A percentile compares a stretch with the other conserved stretches of the same genome.
phyloP scores from a whole-genome alignment of 2,113 vertebrate species.

The Bungarus multicinctus region DNA sequence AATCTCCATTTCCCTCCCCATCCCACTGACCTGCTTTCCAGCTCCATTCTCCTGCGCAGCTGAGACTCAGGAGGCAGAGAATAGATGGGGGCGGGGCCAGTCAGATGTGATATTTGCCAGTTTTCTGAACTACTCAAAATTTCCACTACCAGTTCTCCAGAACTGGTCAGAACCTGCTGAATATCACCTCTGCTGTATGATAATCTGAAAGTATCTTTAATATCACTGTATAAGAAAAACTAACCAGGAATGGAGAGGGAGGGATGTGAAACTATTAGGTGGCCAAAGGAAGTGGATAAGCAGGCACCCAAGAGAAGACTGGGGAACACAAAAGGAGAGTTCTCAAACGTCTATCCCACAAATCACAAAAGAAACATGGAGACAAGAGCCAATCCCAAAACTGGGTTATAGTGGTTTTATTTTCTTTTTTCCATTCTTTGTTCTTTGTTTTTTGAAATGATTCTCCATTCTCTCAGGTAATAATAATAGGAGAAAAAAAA shows the following conservation, averaged over 20 bases:
- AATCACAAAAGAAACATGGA: background rate
- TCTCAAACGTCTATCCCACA: background rate
- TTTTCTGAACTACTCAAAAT: no score
- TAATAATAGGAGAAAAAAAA: background rate
- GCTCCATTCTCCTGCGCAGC: no score
- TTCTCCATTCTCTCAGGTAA: background rate
- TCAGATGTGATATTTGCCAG: no score
- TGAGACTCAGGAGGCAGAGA: no score
- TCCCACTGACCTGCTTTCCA: no score
- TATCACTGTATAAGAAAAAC: background rate
- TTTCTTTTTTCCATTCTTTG: background rate
- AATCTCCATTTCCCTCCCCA: no score
- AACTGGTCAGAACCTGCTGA: no score
- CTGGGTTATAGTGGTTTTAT: background rate
- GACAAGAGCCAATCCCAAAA: background rate
- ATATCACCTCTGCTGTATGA: background rate
- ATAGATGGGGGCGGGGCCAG: no score
- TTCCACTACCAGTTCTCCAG: no score
- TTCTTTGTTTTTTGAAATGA: background rate
- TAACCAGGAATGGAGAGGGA: background rate
- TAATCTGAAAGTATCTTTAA: background rate
- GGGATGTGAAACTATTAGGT: background rate
- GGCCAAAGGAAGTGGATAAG: background rate
- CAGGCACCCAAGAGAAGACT: background rate
- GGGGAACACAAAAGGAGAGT: background rate